Evolutionary conservation across 1,140 invertebrate species (phyloP).

Genomic region (Nylanderia fulva): DNA sequence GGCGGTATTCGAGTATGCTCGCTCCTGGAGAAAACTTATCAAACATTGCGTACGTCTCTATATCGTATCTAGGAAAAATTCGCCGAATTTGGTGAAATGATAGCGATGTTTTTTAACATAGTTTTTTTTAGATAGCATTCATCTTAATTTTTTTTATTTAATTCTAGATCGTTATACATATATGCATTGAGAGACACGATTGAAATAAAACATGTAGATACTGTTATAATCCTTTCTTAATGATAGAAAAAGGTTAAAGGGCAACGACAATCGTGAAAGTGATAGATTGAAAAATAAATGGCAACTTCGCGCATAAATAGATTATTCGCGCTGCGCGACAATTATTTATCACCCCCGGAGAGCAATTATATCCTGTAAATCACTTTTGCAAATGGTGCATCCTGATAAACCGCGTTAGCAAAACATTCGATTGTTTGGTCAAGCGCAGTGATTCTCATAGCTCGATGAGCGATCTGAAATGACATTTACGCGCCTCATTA

Average conservation of each 20-base stretch:
- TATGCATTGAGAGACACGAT: not conserved
- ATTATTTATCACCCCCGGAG: slow-evolving; percentile 1
- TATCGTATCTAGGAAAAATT: not conserved
- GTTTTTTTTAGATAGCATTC: not conserved
- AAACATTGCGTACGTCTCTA: not conserved
- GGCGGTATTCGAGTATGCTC: slow-evolving; percentile 25
- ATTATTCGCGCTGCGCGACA: not conserved
- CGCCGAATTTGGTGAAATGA: not conserved
- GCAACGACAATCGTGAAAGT: not conserved
- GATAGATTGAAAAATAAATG: slow-evolving; percentile 18
- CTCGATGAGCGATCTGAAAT: not conserved
- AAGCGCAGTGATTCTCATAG: not conserved
- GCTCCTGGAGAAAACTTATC: not conserved
- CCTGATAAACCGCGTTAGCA: slow-evolving; percentile 36
- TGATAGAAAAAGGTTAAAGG: not conserved
- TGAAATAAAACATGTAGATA: not conserved
- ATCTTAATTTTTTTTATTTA: not conserved
- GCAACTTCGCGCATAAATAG: not conserved
- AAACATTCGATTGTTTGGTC: slow-evolving; percentile 2
- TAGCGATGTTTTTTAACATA: not conserved
- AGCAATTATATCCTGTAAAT: slow-evolving; percentile 33
- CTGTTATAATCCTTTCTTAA: not conserved
- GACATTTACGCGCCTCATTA: not conserved
- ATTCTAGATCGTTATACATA: not conserved
- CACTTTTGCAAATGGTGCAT: slow-evolving; percentile 17